Evolutionary conservation across 2,113 vertebrate species (phyloP).

Genomic region (Oxyura jamaicensis): DNA sequence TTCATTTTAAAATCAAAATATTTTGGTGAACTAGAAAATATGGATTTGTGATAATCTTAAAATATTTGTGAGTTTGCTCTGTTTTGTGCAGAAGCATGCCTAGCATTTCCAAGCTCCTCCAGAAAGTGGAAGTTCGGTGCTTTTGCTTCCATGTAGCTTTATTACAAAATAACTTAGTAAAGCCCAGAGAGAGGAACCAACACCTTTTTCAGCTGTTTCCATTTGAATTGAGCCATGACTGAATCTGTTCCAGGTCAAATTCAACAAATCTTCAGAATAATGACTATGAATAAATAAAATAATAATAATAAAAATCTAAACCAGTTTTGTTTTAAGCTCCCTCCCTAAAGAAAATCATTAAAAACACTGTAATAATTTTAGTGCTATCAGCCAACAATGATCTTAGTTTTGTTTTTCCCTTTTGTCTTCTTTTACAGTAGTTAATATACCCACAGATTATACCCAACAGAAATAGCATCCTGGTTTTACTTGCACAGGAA

Average conservation of each 20-base stretch:
- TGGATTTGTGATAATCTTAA: background rate
- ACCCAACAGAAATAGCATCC: background rate
- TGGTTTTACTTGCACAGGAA: background rate
- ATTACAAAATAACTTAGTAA: slow-evolving; percentile 9
- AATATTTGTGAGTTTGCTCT: background rate
- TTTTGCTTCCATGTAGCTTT: background rate
- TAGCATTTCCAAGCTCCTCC: slow-evolving; percentile 18
- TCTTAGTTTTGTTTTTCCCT: background rate
- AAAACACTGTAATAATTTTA: background rate
- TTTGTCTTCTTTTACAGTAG: background rate
- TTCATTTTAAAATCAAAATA: background rate
- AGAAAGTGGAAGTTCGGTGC: background rate
- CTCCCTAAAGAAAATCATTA: background rate
- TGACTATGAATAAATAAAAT: background rate
- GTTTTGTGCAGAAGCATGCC: background rate
- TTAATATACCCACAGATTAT: background rate
- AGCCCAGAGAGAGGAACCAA: background rate
- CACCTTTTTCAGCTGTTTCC: slow-evolving; percentile 24
- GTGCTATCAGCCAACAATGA: background rate
- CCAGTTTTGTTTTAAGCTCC: background rate
- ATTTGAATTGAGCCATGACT: background rate
- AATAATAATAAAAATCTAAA: background rate
- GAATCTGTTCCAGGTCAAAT: slow-evolving; percentile 10
- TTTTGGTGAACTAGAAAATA: background rate
- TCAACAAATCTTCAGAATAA: background rate